phyloP scores from a whole-genome alignment of 2,888 invertebrate genomes.

The Stenolophus ochropezus region DNA sequence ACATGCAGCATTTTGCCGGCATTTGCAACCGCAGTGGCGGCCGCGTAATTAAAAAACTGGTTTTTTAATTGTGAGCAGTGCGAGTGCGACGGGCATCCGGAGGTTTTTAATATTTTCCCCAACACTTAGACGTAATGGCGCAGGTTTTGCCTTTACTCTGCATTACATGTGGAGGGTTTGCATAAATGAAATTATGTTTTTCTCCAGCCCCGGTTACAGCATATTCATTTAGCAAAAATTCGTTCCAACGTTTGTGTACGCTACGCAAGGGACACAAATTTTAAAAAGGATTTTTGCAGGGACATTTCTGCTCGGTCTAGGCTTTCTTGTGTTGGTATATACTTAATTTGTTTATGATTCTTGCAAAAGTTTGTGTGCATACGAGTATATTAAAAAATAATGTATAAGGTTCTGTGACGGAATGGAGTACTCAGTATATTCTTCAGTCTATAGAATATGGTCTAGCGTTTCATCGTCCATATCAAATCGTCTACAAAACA shows the following conservation, averaged over 20 bases:
- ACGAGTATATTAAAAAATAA: no score
- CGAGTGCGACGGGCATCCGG: neutral
- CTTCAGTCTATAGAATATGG: no score
- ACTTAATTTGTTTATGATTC: neutral
- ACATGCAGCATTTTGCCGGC: neutral
- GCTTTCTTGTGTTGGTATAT: neutral
- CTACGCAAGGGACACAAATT: neutral
- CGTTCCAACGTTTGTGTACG: neutral
- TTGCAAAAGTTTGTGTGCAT: no score
- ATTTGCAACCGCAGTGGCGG: neutral
- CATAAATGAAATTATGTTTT: conserved; percentile 52
- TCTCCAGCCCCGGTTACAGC: conserved; percentile 15
- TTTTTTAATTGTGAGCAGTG: conserved; percentile 27
- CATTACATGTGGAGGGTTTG: conserved; percentile 51
- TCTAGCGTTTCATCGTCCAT: no score
- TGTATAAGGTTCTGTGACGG: no score
- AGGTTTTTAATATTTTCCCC: conserved; percentile 42
- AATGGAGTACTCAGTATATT: no score
- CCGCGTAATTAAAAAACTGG: conserved; percentile 32
- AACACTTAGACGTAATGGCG: conserved; percentile 37
- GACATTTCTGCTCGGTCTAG: no score
- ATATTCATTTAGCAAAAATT: conserved; percentile 43
- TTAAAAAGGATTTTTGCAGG: neutral
- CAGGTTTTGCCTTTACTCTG: conserved; percentile 48
- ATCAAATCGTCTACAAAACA: no score